Base-by-base conservation (phyloP, 2,888 invertebrate species). In the Dusona sp. region DNA sequence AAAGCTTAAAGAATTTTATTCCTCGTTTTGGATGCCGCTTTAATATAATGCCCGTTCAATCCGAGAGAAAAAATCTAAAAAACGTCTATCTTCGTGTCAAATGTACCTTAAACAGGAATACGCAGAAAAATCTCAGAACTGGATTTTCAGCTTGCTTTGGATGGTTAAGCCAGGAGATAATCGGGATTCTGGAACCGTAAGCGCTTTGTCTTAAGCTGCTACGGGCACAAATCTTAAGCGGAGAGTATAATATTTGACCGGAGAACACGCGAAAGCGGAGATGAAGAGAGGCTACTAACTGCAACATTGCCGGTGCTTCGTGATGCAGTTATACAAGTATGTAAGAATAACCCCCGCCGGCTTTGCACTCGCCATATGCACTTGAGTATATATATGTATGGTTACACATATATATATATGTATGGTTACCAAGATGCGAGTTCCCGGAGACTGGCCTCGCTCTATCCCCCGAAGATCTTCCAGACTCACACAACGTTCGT, bases 201-300 rank as follows among this genome's bases (percentile, higher is more conserved):
- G 84, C 81, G 85, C 90, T 92, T 90, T 91, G 91, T 91, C 88
- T 91, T 88, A 89, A 88, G 70, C 85, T 70, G 72, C 72, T 80
- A 67, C 42, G 79, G 84, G 89, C 90, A 64, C 57, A 72, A 61
- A 16, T 70, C 70, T 51, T 79, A 90, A 88, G 90, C 45, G 36
- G 11, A 36, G 64, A 29, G 72, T 78, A 90, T 91, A 92, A 92
- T 91, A 90, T 89, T 33, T 42, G 45, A 48, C 33, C 75, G 64
- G 25, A 61, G 70, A 79, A 72, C 45, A 72, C 57, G 61, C 67
- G 22, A 38, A 48, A 74, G 80, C 67, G 68, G 73, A 70, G 68
- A 79, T 75, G 77, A 80, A 64, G 79, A 85, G 83, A 83, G 73
- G 57, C 74, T 74, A 74, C 68, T 29, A 22, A 29, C 64, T 54